A percentile compares a stretch with the other conserved stretches of the same genome.
These are phyloP conservation scores for Tyria jacobaeae DNA, from an alignment of 2,888 invertebrate species.

Conservation along the genomic window DNA sequence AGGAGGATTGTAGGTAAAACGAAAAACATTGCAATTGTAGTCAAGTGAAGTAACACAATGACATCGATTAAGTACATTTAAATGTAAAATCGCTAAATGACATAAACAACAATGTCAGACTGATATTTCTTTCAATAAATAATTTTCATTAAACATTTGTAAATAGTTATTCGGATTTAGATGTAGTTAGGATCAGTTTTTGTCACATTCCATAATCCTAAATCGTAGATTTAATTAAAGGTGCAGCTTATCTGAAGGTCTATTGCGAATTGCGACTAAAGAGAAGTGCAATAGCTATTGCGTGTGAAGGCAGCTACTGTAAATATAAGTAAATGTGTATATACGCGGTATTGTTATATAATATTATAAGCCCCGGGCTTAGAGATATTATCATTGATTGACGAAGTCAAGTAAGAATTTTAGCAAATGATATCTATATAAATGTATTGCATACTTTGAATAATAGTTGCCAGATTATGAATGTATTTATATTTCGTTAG, in stretches of 20 bases:
- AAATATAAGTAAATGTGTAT: constrained; percentile 78
- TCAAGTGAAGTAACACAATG: constrained; percentile 32
- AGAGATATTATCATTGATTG: constrained; percentile 49
- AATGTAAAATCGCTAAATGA: constrained; percentile 26
- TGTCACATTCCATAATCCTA: constrained; percentile 79
- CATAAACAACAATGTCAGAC: constrained; percentile 47
- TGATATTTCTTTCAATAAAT: constrained; percentile 44
- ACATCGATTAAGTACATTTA: constrained; percentile 24
- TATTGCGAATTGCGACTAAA: constrained; percentile 14
- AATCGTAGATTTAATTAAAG: constrained; percentile 64
- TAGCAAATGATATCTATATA: constrained; percentile 33
- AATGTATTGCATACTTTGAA: constrained; percentile 31
- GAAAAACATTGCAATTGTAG: constrained; percentile 30
- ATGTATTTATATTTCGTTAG: constrained; percentile 43
- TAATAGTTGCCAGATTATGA: constrained; percentile 46
- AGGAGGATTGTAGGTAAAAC: constrained; percentile 21
- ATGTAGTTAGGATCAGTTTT: constrained; percentile 64
- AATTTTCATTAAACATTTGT: constrained; percentile 41
- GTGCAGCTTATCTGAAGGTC: constrained; percentile 75
- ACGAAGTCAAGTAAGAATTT: constrained; percentile 52
- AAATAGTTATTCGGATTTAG: constrained; percentile 58
- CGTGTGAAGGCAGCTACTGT: constrained; percentile 76
- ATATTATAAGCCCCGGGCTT: constrained; percentile 54
- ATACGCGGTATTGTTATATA: constrained; percentile 63
- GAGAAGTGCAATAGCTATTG: constrained; percentile 46